Base-by-base conservation (phyloP, 2,797 vertebrate species). In the Cryptoprocta ferox region DNA sequence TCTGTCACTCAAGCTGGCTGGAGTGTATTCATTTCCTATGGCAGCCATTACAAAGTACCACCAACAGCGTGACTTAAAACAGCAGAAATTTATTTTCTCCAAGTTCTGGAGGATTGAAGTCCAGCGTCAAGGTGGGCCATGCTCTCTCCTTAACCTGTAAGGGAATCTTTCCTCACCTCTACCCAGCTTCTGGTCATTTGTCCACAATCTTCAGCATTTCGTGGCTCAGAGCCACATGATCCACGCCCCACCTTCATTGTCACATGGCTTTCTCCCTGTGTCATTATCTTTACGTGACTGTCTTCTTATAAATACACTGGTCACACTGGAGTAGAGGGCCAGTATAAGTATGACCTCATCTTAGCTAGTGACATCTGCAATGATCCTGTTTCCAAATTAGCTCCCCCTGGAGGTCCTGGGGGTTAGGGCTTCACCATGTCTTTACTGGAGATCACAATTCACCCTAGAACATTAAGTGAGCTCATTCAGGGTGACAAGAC, bases 211-310 rank as follows among this genome's bases (percentile, higher is more conserved):
- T 71, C 3, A n/a, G 24, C 50, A 24, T 50, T 82, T 24, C 30
- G 53, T 13, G 61, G 45, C 89, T 92, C n/a, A 0, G 4, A 19
- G 85, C 42, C 1, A 0, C 0, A 0, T 37, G 37, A 18, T 71
- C 13, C 39, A 5, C 1, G 9, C 14, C 50, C 48, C 53, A n/a
- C 65, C 53, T 61, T 59, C 3, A 0, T 32, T 15, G 7, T 45
- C 66, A 39, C 4, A 0, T 61, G 42, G 4, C 6, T 0, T 68
- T 61, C 50, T 82, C 45, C 68, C 30, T n/a, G 10, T 28, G 35
- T 95, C 26, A 56, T 56, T 83, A 2, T 75, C 76, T 65, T 88
- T 19, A 28, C 6, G 10, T 68, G 61, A 35, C 70, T 37, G 39
- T 37, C 56, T 88, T 80, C 66, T n/a, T 75, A 28, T 16, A 48